Base-by-base conservation (phyloP, 2,113 vertebrate species). In the Cichladusa arquata region DNA sequence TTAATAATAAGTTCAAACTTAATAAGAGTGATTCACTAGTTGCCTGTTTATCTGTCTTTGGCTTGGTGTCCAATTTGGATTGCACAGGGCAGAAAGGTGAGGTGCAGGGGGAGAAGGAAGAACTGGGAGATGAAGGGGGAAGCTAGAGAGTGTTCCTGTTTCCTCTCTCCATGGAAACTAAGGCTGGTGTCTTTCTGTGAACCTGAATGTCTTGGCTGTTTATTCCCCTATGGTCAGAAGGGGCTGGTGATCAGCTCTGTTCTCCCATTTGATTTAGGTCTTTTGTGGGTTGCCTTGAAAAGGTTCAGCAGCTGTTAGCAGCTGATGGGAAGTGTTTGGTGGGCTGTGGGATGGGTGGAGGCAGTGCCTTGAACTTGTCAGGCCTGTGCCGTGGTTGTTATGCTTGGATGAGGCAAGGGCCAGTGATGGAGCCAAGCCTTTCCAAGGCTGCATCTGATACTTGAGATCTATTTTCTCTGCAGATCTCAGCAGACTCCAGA, bases 1-100 rank as follows among this genome's bases (percentile, higher is more conserved):
- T 1, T 77, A 71, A 71, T 94, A 92, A 91, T 94, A 85, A 79
- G 53, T 95, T 95, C 83, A 64, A 93, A 95, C 65, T 95, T 86
- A 91, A 15, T 84, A 88, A 88, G 57, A 93, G n/a, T 93, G 89
- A 93, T 93, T 95, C 86, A 79, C 40, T 84, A 84, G 81, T 92
- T 96, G 77, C 77, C 44, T 81, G 83, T 92, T 93, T 91, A 84
- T 53, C 85, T 72, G 7, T 79, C 77, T 71, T 89, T 38, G 22
- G 51, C 28, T 20, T 42, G 18, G 60, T 3, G 9, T 79, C 58
- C 88, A 77, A 19, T 77, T 70, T 62, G 17, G 67, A 81, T 90
- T 80, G 76, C 54, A 65, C 36, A 79, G 48, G 81, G 61, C 51
- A 85, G 86, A 74, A 84, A 38, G 54, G 73, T 50, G 48, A 15